Base-by-base conservation (phyloP, 2,113 vertebrate genomes). In the Cisticola juncidis region DNA sequence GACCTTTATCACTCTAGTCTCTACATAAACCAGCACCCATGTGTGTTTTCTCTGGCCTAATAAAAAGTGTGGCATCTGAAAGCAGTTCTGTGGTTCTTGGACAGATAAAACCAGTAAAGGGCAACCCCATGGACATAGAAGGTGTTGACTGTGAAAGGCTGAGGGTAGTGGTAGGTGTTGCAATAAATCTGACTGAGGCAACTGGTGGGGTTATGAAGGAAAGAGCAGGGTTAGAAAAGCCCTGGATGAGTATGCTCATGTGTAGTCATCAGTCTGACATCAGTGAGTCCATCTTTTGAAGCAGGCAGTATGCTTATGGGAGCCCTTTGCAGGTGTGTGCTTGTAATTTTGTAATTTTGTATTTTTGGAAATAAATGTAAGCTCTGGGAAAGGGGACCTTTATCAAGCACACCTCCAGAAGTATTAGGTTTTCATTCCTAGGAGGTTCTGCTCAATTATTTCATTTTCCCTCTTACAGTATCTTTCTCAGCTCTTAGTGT, bases 161-260 rank as follows among this genome's bases (percentile, higher is more conserved):
- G 24, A 72, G 11, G 22, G 14, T 61, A 68, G 24, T 38, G 19
- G 40, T 35, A n/a, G 11, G 8, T 36, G 47, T 65, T 69, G 45
- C 47, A 73, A 40, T n/a, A 65, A 70, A 84, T 26, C 28, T 70
- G 66, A 50, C 40, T 60, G n/a, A 69, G 38, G n/a, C 1, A 6
- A 24, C 10, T 36, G 26, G 5, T 24, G 51, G 14, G 19, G 61
- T 70, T 81, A 36, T 33, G 45, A 69, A 47, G 21, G 36, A 38
- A 82, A 74, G 26, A 68, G 58, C 19, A 25, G 17, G 4, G 6
- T 64, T 58, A 68, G 62, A 53, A 38, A 38, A 76, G 36, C 24
- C 19, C 26, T 36, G 48, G 36, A 40, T 81, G 50, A 61, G 14
- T 65, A 47, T 2, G 2, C 7, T 54, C 17, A 6, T 1, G 0